phyloP scores from a whole-genome alignment of 2,888 invertebrate genomes.

The Drosophila limbata region DNA sequence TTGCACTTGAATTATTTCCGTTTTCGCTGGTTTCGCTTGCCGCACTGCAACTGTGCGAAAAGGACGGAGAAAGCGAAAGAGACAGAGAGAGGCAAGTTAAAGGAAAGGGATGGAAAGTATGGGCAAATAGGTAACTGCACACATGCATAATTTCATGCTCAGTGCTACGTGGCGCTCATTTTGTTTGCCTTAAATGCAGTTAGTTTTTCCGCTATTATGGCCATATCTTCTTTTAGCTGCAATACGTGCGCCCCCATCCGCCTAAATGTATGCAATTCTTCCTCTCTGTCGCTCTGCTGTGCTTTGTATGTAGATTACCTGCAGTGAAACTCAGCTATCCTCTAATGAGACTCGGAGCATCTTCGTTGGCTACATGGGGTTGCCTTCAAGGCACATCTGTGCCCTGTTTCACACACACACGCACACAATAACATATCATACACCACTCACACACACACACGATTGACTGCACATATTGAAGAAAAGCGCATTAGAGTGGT shows the following conservation, averaged over 20 bases:
- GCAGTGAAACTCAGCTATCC: slow-evolving; percentile 35
- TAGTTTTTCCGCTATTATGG: slow-evolving; percentile 55
- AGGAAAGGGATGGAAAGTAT: not conserved
- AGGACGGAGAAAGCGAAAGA: not conserved
- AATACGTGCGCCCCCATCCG: slow-evolving; percentile 47
- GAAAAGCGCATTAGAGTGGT: slow-evolving; percentile 40
- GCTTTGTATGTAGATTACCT: slow-evolving; percentile 72
- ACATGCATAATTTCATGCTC: slow-evolving; percentile 75
- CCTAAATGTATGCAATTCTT: slow-evolving; percentile 26
- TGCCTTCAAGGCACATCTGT: slow-evolving; percentile 21
- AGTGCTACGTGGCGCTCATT: slow-evolving; percentile 68
- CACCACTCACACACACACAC: slow-evolving; percentile 17
- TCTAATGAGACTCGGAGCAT: slow-evolving; percentile 65
- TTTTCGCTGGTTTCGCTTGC: slow-evolving; percentile 54
- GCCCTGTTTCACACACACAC: slow-evolving; percentile 11
- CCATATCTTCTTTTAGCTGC: slow-evolving; percentile 51
- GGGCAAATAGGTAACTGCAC: slow-evolving; percentile 38
- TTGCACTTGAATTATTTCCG: slow-evolving; percentile 80
- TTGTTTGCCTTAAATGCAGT: slow-evolving; percentile 75
- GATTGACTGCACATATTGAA: slow-evolving; percentile 57
- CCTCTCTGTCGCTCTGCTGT: not conserved
- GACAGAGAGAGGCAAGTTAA: not conserved
- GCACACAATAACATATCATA: slow-evolving; percentile 5
- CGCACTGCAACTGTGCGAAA: slow-evolving; percentile 10
- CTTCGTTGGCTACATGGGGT: slow-evolving; percentile 19